Evolutionary conservation across 1,140 invertebrate species (phyloP).

Genomic region (Oedothorax gibbosus): DNA sequence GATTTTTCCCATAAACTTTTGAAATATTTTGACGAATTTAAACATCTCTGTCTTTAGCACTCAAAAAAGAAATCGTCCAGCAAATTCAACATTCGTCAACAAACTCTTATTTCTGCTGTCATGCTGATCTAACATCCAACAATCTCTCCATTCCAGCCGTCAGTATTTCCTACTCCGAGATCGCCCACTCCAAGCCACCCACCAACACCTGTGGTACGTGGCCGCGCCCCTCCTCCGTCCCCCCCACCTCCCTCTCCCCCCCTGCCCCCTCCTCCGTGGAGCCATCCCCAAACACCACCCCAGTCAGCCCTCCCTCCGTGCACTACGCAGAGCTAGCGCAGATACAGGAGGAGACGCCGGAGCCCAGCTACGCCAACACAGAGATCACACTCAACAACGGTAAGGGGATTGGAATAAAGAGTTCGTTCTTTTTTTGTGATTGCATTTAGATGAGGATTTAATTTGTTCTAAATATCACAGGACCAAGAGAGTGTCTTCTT

Average conservation of each 20-base stretch:
- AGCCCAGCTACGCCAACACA: constrained; percentile 75
- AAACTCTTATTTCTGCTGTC: no score
- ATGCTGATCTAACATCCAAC: no score
- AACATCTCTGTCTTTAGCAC: no score
- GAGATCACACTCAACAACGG: constrained; percentile 73
- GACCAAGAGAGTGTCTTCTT: no score
- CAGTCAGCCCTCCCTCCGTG: constrained; percentile 60
- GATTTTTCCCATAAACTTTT: no score
- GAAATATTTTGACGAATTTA: no score
- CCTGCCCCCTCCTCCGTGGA: constrained; percentile 50
- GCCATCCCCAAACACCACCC: constrained; percentile 61
- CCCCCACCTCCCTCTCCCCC: constrained; percentile 36
- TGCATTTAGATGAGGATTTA: no score
- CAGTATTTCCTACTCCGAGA: constrained; percentile 59
- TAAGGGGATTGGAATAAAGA: no score
- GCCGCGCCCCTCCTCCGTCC: constrained; percentile 51
- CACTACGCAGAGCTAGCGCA: constrained; percentile 68
- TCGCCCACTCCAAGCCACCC: constrained; percentile 42
- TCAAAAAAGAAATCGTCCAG: no score
- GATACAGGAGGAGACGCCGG: constrained; percentile 66
- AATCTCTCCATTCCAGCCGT: constrained; percentile 17
- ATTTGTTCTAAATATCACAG: no score
- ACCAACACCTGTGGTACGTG: constrained; percentile 54
- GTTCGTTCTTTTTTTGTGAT: no score
- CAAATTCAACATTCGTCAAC: no score